Conservation (phyloP, 92 coral and sea anemone species). For the Muricea muricata region DNA sequence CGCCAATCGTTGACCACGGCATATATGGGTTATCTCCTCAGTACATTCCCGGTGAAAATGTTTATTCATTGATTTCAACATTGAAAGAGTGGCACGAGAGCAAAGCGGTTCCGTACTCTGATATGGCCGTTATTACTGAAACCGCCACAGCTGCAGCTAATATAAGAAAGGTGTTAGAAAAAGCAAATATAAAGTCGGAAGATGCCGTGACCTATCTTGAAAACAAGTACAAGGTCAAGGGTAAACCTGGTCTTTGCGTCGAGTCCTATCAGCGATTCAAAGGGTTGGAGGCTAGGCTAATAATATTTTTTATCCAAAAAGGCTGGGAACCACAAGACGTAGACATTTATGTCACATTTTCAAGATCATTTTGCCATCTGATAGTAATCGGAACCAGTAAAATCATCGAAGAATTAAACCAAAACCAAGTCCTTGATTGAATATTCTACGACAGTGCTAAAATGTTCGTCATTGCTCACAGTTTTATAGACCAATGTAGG, state of each 20-base stretch:
- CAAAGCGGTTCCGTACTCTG: not conserved
- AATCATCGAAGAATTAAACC: not conserved
- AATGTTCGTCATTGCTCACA: no score
- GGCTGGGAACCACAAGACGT: not conserved
- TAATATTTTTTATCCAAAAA: not conserved
- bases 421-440: not conserved
- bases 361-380: conserved; percentile 14
- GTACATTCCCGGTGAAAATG: not conserved
- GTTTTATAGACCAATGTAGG: no score
- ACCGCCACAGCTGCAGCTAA: no score
- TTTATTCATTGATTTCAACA: not conserved
- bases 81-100: not conserved
- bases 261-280: conserved; percentile 24
- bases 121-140: conserved; percentile 13
- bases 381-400: not conserved
- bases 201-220: not conserved
- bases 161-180: not conserved
- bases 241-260: not conserved
- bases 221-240: not conserved
- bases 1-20: conserved; percentile 5
- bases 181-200: not conserved
- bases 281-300: conserved; percentile 2
- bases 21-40: conserved; percentile 5
- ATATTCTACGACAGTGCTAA: no score
- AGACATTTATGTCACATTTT: conserved; percentile 21